phyloP scores from a whole-genome alignment of 53 echinoderm and acorn worm species.

The Luidia sarsii region DNA sequence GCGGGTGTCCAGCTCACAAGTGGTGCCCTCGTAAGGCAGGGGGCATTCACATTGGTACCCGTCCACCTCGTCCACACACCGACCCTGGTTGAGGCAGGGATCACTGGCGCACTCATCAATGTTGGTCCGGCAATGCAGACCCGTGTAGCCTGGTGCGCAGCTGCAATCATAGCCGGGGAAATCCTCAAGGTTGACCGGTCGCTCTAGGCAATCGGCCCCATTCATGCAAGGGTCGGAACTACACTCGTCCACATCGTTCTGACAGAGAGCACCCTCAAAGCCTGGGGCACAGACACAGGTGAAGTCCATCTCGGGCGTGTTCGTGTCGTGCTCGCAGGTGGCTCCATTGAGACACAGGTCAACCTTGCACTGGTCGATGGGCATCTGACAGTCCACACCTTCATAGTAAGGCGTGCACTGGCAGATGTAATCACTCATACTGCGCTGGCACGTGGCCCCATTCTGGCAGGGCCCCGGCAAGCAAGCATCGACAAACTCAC shows the following conservation, averaged over 20 bases:
- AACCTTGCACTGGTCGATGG: conserved; percentile 79
- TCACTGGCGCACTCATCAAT: conserved; percentile 81
- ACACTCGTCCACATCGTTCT: conserved; percentile 81
- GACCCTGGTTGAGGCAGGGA: conserved; percentile 73
- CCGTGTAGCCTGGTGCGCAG: conserved; percentile 80
- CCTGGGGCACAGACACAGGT: conserved; percentile 78
- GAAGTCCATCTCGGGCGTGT: conserved; percentile 73
- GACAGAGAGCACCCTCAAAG: conserved; percentile 71
- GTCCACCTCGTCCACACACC: conserved; percentile 69
- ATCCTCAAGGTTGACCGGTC: conserved; percentile 52
- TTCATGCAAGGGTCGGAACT: conserved; percentile 81
- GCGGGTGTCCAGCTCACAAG: conserved; percentile 84
- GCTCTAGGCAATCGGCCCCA: conserved; percentile 67
- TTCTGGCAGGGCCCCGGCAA: conserved; percentile 72
- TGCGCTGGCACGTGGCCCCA: conserved; percentile 56
- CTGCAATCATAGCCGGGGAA: conserved; percentile 85
- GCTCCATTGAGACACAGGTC: conserved; percentile 86
- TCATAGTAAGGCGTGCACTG: conserved; percentile 73
- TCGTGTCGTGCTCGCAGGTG: conserved; percentile 76
- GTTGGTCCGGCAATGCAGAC: conserved; percentile 70
- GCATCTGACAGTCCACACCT: conserved; percentile 78
- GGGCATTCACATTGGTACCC: conserved; percentile 72
- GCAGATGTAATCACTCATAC: conserved; percentile 59
- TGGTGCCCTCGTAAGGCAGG: conserved; percentile 59
- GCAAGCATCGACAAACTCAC: conserved; percentile 76